These are phyloP conservation scores for Anoplolepis gracilipes DNA, from an alignment of 1,140 invertebrate species.

Conservation along the genomic window DNA sequence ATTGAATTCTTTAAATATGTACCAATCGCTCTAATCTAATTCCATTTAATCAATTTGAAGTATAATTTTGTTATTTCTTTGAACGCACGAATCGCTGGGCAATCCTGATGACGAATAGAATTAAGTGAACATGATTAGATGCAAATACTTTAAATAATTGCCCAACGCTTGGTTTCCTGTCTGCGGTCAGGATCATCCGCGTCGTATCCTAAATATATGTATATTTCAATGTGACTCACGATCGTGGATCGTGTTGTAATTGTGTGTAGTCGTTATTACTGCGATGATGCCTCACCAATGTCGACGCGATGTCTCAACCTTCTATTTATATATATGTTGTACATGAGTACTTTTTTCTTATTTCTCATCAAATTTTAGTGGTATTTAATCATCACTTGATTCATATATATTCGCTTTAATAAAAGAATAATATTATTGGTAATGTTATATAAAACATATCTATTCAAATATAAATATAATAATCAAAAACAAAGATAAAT, in stretches of 20 bases:
- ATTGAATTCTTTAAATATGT: not conserved
- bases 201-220: not conserved
- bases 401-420: not conserved
- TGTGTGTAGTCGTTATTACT: constrained; percentile 13
- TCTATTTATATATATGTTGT: constrained; percentile 33
- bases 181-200: constrained; percentile 36
- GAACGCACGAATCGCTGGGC: not conserved
- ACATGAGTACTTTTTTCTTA: not conserved
- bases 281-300: constrained; percentile 29
- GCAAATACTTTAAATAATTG: constrained; percentile 19
- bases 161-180: constrained; percentile 32
- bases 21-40: not conserved
- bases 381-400: constrained; percentile 5
- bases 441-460: not conserved
- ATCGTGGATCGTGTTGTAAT: constrained; percentile 34
- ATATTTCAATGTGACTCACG: constrained; percentile 36
- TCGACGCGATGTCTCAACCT: constrained; percentile 26
- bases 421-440: not conserved
- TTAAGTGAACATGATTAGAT: constrained; percentile 4
- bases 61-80: not conserved
- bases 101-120: constrained; percentile 23
- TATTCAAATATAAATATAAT: not conserved
- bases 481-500: not conserved
- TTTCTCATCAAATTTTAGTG: constrained; percentile 41
- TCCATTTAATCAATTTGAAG: not conserved